Conservation (phyloP, 2,113 vertebrate genomes). For the Gracilinanus agilis region DNA sequence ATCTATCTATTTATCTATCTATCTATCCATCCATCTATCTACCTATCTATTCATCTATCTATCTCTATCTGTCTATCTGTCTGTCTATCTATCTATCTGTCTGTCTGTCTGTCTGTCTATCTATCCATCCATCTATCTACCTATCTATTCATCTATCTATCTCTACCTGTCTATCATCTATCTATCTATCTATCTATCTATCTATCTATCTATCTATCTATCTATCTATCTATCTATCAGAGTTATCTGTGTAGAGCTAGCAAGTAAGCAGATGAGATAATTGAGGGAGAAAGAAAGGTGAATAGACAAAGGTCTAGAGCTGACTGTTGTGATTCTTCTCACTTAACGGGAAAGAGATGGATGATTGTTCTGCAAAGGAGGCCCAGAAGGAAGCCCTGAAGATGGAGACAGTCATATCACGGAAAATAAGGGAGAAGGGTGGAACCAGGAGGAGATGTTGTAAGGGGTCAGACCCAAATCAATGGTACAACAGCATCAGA, state of each 20-base stretch:
- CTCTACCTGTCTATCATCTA: too few species aligned
- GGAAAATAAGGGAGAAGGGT: neutral
- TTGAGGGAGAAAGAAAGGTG: neutral
- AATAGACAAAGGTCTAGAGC: neutral
- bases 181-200: too few species aligned
- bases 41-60: too few species aligned
- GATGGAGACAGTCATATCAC: too few species aligned
- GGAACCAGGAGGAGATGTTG: neutral
- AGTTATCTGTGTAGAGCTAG: neutral
- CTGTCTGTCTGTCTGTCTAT: accelerated
- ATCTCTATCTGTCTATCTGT: too few species aligned
- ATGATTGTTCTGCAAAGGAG: neutral
- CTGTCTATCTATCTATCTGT: too few species aligned
- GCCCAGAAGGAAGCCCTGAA: neutral
- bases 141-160: too few species aligned
- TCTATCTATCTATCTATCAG: too few species aligned
- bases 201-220: too few species aligned
- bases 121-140: too few species aligned
- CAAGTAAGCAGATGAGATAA: neutral
- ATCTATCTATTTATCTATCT: too few species aligned
- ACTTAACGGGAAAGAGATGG: neutral
- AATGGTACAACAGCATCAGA: neutral
- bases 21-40: too few species aligned
- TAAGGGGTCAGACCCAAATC: neutral
- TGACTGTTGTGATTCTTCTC: neutral